Conservation (phyloP, 1,140 invertebrate species). For the Oscheius sp. region DNA sequence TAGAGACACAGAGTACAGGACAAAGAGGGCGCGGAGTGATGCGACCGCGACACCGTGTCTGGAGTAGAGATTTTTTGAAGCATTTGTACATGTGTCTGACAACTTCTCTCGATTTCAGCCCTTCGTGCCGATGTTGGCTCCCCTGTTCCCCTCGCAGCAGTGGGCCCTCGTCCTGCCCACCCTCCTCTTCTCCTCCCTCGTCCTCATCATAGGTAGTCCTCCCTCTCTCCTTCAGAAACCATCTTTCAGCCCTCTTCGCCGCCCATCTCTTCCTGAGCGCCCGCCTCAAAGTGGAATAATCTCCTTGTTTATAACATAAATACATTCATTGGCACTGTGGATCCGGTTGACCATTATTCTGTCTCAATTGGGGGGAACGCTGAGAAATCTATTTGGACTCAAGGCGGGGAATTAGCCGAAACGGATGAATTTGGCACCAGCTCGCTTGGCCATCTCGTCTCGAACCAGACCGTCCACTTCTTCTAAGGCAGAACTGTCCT, state of each 20-base stretch:
- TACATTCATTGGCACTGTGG: constrained; percentile 5
- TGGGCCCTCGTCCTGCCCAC: constrained; percentile 5
- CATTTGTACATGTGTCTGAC: too few species aligned
- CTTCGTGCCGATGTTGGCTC: neutral
- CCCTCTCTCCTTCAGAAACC: neutral
- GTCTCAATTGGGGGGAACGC: neutral
- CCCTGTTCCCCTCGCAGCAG: neutral
- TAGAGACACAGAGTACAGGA: too few species aligned
- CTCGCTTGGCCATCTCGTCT: constrained; percentile 2
- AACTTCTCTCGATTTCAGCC: neutral
- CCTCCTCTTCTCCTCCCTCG: constrained; percentile 5
- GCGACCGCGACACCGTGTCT: too few species aligned
- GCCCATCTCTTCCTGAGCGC: neutral
- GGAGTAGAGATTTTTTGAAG: too few species aligned
- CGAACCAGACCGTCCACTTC: neutral
- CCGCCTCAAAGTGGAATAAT: neutral
- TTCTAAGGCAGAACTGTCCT: neutral
- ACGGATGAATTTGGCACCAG: constrained; percentile 31
- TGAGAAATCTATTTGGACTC: neutral
- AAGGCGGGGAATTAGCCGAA: constrained; percentile 12
- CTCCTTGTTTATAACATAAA: constrained; percentile 13
- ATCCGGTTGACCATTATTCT: neutral
- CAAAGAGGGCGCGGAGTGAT: too few species aligned
- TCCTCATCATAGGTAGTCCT: neutral
- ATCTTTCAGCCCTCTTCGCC: neutral